These are phyloP conservation scores for Umimayanthus chanpuru DNA, from an alignment of 92 coral and sea anemone species.

Conservation along the genomic window DNA sequence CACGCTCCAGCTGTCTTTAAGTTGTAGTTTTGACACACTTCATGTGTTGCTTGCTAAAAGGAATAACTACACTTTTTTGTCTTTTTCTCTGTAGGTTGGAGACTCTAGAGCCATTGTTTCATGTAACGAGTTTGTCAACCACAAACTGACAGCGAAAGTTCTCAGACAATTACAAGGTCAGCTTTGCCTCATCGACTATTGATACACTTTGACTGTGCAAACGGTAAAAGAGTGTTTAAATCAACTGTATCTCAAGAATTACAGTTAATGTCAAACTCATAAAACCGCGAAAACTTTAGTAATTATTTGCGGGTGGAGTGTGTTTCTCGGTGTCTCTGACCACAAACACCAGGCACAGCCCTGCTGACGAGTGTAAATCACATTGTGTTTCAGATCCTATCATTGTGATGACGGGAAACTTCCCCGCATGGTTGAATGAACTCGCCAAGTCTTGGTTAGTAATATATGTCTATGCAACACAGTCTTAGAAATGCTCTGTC, in stretches of 20 bases:
- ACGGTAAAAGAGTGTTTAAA: no score
- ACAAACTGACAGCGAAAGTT: conserved; percentile 92
- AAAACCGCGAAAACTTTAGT: no score
- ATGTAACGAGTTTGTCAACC: conserved; percentile 82
- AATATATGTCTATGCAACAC: background rate
- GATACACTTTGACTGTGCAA: background rate
- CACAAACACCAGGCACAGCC: background rate
- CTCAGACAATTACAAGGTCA: conserved; percentile 93
- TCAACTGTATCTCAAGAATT: no score
- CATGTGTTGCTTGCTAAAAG: background rate
- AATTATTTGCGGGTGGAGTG: no score
- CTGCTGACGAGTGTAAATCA: background rate
- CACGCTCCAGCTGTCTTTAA: background rate
- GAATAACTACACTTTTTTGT: background rate
- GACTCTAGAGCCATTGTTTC: conserved; percentile 75
- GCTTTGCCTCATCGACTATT: background rate
- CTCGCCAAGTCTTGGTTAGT: conserved; percentile 92
- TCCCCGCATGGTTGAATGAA: conserved; percentile 90
- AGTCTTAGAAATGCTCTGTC: background rate
- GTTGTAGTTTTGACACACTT: background rate
- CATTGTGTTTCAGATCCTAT: conserved; percentile 77
- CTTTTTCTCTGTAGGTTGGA: conserved; percentile 59
- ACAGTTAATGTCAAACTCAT: no score
- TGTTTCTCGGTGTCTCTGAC: background rate
- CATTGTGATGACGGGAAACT: conserved; percentile 96